Base-by-base conservation (phyloP, 53 echinoderm and acorn worm species). In the Echinometra lucunter region DNA sequence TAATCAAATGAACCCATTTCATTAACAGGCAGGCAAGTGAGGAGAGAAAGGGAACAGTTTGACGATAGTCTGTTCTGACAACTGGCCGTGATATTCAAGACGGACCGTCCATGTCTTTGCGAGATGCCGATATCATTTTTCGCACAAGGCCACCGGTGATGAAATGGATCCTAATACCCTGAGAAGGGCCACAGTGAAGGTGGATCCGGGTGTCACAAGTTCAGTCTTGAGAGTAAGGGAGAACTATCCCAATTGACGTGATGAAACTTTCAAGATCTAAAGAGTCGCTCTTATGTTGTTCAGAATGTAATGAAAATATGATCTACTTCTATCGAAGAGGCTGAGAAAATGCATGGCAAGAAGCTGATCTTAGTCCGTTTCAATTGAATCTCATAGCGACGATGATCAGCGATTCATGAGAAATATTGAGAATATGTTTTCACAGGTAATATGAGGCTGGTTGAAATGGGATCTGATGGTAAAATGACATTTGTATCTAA, bases 91-190 rank as follows among this genome's bases (percentile, higher is more conserved):
- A 78, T 78, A 78, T 42, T 38, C 17, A 78, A 78, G 78, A 42
- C 23, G 78, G 21, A 40, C 19, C 40, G 35, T 40, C 78, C 78
- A 42, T 21, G 78, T 69, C 78, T 78, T 78, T 40, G 38, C 42
- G 7, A 78, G 78, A 38, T 21, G 42, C 42, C 38, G 42, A 40
- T 78, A 78, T 78, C 78, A 78, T 38, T 78, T 78, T 78, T 19
- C 78, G 42, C 38, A 38, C 78, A 38, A 78, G 78, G 78, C n/a
- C 78, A 78, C 78, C 78, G 19, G 78, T 19, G 42, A 42, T 78
- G 78, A 78, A 78, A 78, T 78, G 23, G 78, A 78, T 78, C 37
- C 78, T 42, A 42, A 42, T 40, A 78, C 78, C 42, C 78, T 78
- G 38, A 21, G 19, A 21, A 35, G n/a, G 78, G 78, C 38, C 40